These are phyloP conservation scores for Pocillopora grandis DNA, from an alignment of 92 coral and sea anemone species.

Conservation along the genomic window DNA sequence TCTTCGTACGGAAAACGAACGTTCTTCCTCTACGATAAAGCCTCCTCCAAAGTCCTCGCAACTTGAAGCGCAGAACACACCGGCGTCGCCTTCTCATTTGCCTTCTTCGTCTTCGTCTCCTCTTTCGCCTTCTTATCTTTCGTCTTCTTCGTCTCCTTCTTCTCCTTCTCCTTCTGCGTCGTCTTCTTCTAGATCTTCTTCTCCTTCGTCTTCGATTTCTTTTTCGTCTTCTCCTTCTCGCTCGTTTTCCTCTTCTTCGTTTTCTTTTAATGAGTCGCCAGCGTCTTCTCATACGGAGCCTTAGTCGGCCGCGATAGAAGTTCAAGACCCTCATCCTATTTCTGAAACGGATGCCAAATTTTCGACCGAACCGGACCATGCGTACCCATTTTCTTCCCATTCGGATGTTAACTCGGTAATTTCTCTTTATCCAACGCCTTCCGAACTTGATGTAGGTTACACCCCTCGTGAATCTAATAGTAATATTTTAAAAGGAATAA, in stretches of 20 bases:
- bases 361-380: not conserved
- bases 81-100: constrained; percentile 28
- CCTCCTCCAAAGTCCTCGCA: constrained; percentile 21
- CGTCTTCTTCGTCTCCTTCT: constrained; percentile 14
- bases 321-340: constrained; percentile 3
- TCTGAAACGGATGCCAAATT: constrained; percentile 11
- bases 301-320: constrained; percentile 12
- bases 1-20: constrained; percentile 9
- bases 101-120: constrained; percentile 12
- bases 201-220: not conserved
- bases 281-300: not conserved
- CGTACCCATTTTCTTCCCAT: not conserved
- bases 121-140: constrained; percentile 19
- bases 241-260: not conserved
- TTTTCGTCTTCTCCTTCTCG: constrained; percentile 11
- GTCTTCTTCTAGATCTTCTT: constrained; percentile 10
- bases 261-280: constrained; percentile 3
- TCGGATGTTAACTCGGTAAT: not conserved
- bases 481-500: not conserved
- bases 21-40: constrained; percentile 9
- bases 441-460: not conserved
- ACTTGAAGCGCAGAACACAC: constrained; percentile 20
- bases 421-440: constrained; percentile 13
- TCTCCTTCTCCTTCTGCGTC: constrained; percentile 17
- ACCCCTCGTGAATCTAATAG: constrained; percentile 13